Conservation (phyloP, 1,140 invertebrate species). For the Epicauta chinensis region DNA sequence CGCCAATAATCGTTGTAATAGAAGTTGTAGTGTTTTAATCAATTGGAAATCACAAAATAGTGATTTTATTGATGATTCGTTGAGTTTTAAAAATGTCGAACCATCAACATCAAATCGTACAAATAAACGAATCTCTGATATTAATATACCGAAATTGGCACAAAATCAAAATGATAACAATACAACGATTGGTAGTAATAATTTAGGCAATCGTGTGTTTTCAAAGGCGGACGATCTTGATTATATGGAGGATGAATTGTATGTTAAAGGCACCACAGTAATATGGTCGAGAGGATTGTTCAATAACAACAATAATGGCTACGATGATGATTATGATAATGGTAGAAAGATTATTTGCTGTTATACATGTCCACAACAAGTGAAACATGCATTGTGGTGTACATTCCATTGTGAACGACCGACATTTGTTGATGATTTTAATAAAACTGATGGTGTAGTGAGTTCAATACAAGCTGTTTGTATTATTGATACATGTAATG, state of each 20-base stretch:
- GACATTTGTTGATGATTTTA: constrained; percentile 39
- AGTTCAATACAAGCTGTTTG: constrained; percentile 55
- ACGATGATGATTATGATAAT: constrained; percentile 42
- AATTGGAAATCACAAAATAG: constrained; percentile 2
- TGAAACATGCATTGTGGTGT: constrained; percentile 78
- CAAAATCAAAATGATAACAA: not conserved
- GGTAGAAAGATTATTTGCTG: constrained; percentile 55
- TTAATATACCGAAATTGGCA: constrained; percentile 17
- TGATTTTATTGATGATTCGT: constrained; percentile 27
- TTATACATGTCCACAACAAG: constrained; percentile 73
- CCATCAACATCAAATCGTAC: constrained; percentile 8
- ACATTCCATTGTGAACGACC: constrained; percentile 58
- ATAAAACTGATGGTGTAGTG: not conserved
- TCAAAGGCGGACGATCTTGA: not conserved
- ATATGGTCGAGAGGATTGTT: constrained; percentile 67
- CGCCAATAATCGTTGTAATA: not conserved
- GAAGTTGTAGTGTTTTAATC: not conserved
- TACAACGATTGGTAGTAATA: not conserved
- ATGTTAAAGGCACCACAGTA: constrained; percentile 75
- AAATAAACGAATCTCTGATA: constrained; percentile 28
- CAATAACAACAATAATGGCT: constrained; percentile 31
- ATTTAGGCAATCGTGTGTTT: too few relatives aligned
- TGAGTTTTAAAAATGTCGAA: constrained; percentile 26
- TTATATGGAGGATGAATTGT: constrained; percentile 77
- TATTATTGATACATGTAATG: constrained; percentile 66